These are phyloP conservation scores for Siphamia tubifer DNA, from an alignment of 2,113 vertebrate species.

Conservation along the genomic window DNA sequence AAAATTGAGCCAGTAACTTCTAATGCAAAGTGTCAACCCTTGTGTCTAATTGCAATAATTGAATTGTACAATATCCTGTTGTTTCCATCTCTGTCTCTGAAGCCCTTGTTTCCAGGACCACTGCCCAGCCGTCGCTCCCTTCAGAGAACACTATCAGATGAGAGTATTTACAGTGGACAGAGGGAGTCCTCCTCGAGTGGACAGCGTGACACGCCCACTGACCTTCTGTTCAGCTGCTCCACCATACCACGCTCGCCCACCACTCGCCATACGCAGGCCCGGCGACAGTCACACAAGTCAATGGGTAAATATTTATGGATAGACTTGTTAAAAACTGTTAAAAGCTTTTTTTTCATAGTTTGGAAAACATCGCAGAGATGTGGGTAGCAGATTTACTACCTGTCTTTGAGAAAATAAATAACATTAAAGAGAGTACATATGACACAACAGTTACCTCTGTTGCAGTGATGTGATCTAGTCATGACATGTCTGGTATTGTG, in stretches of 20 bases:
- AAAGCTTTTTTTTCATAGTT: neutral
- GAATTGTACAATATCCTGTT: neutral
- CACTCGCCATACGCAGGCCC: slow-evolving; percentile 80
- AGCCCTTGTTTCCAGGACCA: slow-evolving; percentile 87
- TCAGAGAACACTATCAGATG: slow-evolving; percentile 93
- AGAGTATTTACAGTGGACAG: slow-evolving; percentile 95
- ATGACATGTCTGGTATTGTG: no score
- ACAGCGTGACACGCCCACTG: slow-evolving; percentile 87
- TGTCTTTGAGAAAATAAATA: no score
- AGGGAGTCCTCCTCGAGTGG: slow-evolving; percentile 84
- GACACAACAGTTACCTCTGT: no score
- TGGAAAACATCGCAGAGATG: no score
- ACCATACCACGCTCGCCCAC: slow-evolving; percentile 86
- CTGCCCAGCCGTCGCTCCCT: slow-evolving; percentile 85
- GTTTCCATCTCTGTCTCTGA: slow-evolving; percentile 12
- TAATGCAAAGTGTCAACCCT: no score
- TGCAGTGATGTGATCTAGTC: no score
- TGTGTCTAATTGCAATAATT: no score
- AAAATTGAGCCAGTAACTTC: no score
- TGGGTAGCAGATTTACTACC: no score
- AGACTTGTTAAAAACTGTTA: no score
- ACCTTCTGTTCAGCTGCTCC: slow-evolving; percentile 92
- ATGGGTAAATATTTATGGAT: slow-evolving; percentile 77
- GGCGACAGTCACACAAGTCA: slow-evolving; percentile 89
- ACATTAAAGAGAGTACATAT: no score